Base-by-base conservation (phyloP, 2,888 invertebrate species). In the Limnephilus rhombicus region DNA sequence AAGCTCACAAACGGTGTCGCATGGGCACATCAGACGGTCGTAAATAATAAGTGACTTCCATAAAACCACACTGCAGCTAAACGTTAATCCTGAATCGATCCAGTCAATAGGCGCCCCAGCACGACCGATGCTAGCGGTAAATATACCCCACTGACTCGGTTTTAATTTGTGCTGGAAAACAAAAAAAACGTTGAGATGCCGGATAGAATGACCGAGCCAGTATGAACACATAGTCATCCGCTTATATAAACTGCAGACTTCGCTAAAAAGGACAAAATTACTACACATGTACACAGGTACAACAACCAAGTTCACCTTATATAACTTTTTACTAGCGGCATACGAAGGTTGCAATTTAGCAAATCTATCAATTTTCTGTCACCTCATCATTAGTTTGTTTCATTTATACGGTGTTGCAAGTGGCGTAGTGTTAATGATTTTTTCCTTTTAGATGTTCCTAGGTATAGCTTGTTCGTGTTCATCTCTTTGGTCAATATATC, bases 71-170 rank as follows among this genome's bases (percentile, higher is more conserved):
- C 31, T 83, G 82, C 31, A 34, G 82, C 0, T 34, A 18, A 1
- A 34, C 7, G 15, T n/a, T n/a, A 68, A 68, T n/a, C 68, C 24
- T 83, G 82, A 83, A 34, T 83, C 34, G 82, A 68, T 68, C 3
- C 53, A 68, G 68, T 68, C 68, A n/a, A 68, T 68, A 68, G 68
- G 68, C 9, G 68, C 68, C 68, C 68, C 24, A 41, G 24, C 15
- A 83, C 82, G 34, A 45, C 41, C 85, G 85, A 85, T 45, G 85
- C 45, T 85, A 85, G 41, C 85, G 85, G 85, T 41, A 85, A 45
- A 85, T 41, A 5, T 85, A 85, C 45, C 85, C 85, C 85, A 85
- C 85, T 85, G 85, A n/a, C 85, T 85, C 41, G n/a, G 41, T 37
- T 85, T 41, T n/a, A 85, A 85, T n/a, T 41, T 85, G 41, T 45